These are phyloP conservation scores for Leucophenga varia DNA, from an alignment of 1,140 invertebrate species.

Conservation along the genomic window DNA sequence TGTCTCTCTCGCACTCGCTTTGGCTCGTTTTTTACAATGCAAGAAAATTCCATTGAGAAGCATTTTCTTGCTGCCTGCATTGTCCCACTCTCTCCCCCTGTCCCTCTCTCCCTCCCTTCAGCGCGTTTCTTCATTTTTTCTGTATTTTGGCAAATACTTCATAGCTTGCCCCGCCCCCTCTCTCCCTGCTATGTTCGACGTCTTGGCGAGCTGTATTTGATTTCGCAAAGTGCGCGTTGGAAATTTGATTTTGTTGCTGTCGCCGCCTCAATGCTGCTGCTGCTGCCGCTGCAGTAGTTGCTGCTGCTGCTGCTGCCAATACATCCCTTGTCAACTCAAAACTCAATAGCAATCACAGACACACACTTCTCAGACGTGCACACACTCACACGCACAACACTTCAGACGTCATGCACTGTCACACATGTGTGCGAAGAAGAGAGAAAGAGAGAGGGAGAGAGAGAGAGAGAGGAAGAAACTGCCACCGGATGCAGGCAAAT, in stretches of 20 bases:
- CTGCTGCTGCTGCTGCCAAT: too few relatives aligned
- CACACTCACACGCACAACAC: conserved; percentile 14
- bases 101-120: background rate
- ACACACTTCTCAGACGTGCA: conserved; percentile 22
- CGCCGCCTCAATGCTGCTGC: conserved; percentile 10
- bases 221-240: conserved; percentile 46
- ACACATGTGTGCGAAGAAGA: conserved; percentile 7
- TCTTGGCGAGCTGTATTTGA: conserved; percentile 33
- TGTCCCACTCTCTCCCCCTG: conserved; percentile 16
- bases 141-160: conserved; percentile 48
- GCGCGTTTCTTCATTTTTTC: too few relatives aligned
- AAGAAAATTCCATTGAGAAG: conserved; percentile 37
- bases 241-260: conserved; percentile 40
- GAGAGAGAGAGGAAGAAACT: background rate
- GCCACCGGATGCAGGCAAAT: conserved; percentile 25
- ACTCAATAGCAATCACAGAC: conserved; percentile 29
- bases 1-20: too few relatives aligned
- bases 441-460: background rate
- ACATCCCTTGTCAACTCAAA: conserved; percentile 29
- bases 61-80: conserved; percentile 23
- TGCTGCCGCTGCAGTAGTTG: conserved; percentile 15
- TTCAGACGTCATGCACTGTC: conserved; percentile 25
- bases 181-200: background rate
- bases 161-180: conserved; percentile 21
- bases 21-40: conserved; percentile 46